Base-by-base conservation (phyloP, 2,797 vertebrate genomes). In the Poecilia velifera region DNA sequence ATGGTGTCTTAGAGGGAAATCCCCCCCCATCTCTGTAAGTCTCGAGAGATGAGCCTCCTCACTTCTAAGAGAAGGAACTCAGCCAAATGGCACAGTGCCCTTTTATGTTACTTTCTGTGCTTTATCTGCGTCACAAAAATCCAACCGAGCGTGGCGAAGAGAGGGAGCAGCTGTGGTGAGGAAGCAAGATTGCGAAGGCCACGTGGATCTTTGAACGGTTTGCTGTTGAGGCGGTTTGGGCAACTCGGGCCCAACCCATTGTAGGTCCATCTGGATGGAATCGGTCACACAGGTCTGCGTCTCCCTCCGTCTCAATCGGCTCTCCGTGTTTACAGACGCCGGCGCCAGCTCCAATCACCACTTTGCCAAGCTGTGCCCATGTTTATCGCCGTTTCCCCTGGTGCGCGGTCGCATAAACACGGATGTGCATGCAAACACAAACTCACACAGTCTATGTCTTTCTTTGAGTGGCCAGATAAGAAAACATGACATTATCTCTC, bases 51-150 rank as follows among this genome's bases (percentile, higher is more conserved):
- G 87, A 85, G 73, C 78, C 80, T 74, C 49, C 78, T 85, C 28
- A 46, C 81, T 83, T 89, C 80, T 53, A 73, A 87, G 90, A 85
- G 73, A 85, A 84, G 82, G 72, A 84, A 53, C 82, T 64, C 84
- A 85, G 90, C 90, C 91, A 93, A 92, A 92, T 93, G 93, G 92
- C 92, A 89, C 76, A 8, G 43, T 85, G 89, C 90, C 90, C 80
- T 90, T 88, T 92, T 64, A 84, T 91, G 88, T 83, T 85, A 82
- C 76, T 84, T 88, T 85, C 86, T 77, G 68, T 74, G 79, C 82
- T 90, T 81, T 53, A 84, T 88, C 86, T 87, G 83, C 81, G 39
- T 84, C 78, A 84, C 2, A 55, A 13, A 68, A 74, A 73, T 76
- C 84, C 16, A 10, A 49, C 87, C 86, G 88, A 86, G 87, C 84